Conservation (phyloP, 2,888 invertebrate genomes). For the Panopea generosa region DNA sequence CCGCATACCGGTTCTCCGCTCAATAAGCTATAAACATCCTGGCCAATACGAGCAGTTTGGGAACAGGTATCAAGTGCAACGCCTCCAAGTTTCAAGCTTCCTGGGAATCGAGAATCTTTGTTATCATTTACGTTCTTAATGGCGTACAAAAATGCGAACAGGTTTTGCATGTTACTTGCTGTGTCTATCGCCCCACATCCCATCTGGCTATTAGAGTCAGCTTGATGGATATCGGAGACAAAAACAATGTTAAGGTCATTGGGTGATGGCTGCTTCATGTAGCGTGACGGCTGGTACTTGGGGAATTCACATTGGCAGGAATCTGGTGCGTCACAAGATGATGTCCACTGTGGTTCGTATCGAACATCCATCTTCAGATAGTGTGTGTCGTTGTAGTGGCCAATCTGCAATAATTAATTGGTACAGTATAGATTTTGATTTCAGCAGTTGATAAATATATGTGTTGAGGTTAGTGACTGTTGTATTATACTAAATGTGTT, state of each 20-base stretch:
- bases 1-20: constrained; percentile 83
- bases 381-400: constrained; percentile 82
- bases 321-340: constrained; percentile 63
- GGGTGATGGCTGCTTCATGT: constrained; percentile 73
- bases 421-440: neutral
- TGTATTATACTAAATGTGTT: neutral
- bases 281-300: constrained; percentile 73
- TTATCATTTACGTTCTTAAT: constrained; percentile 84
- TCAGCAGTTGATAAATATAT: neutral
- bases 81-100: constrained; percentile 80
- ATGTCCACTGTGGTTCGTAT: constrained; percentile 70
- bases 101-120: constrained; percentile 60
- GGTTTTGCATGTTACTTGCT: constrained; percentile 81
- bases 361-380: constrained; percentile 78
- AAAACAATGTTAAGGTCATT: constrained; percentile 83
- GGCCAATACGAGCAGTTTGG: constrained; percentile 80
- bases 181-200: constrained; percentile 83
- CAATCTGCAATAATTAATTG: constrained; percentile 77
- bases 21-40: constrained; percentile 83
- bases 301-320: constrained; percentile 74
- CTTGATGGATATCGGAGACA: constrained; percentile 84
- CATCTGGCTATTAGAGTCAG: constrained; percentile 77
- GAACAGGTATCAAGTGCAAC: constrained; percentile 84
- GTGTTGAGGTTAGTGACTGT: neutral
- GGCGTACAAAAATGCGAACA: constrained; percentile 85